These are phyloP conservation scores for Junco hyemalis DNA, from an alignment of 2,113 vertebrate species.

Conservation along the genomic window DNA sequence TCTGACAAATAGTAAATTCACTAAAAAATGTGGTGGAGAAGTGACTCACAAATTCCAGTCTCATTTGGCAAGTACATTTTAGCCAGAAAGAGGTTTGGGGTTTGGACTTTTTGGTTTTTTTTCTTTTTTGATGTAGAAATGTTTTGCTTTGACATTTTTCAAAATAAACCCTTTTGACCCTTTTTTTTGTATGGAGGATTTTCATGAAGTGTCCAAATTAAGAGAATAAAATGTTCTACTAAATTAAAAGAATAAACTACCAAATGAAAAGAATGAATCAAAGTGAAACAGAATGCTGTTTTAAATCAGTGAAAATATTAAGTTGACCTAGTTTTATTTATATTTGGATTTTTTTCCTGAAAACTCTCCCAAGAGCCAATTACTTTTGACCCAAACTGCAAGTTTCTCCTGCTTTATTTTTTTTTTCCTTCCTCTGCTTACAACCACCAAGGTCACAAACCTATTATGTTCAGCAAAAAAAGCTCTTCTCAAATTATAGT, in stretches of 20 bases:
- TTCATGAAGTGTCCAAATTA: neutral
- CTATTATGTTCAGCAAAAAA: neutral
- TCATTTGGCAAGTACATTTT: constrained; percentile 3
- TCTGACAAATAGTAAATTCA: constrained; percentile 49
- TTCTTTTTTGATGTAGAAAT: neutral
- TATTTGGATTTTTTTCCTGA: neutral
- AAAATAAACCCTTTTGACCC: constrained; percentile 46
- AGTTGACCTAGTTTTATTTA: neutral
- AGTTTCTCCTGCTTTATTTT: neutral
- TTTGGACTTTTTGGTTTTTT: neutral
- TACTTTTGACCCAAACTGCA: constrained; percentile 11
- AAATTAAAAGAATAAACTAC: neutral
- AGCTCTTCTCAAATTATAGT: neutral
- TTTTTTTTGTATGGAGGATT: neutral
- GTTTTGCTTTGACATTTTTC: constrained; percentile 48
- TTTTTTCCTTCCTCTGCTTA: neutral
- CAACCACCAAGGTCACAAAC: neutral
- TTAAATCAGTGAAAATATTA: constrained; percentile 9
- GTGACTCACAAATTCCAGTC: constrained; percentile 44
- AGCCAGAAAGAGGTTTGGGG: neutral
- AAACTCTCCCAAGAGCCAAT: neutral
- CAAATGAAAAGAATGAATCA: neutral
- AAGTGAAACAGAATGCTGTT: neutral
- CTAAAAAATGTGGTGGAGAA: constrained; percentile 19
- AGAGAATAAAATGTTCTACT: constrained; percentile 24